Conservation (phyloP, 2,888 invertebrate species). For the Lucinisca nassula region DNA sequence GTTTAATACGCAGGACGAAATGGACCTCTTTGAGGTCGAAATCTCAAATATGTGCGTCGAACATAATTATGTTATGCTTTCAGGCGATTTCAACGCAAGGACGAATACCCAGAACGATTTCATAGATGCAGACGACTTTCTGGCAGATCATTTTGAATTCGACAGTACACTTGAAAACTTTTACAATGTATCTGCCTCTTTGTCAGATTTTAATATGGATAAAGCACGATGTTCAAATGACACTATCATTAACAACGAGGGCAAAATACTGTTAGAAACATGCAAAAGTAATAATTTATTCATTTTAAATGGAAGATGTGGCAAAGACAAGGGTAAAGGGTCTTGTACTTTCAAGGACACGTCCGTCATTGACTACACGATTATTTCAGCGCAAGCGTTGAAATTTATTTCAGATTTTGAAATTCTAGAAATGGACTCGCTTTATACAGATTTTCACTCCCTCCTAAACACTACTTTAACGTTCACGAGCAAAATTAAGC, state of each 20-base stretch:
- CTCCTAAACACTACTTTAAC: background rate
- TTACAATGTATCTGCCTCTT: background rate
- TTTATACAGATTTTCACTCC: background rate
- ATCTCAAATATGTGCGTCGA: background rate
- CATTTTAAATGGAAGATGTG: constrained; percentile 5
- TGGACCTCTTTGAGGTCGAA: constrained; percentile 3
- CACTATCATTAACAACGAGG: background rate
- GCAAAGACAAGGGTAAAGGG: background rate
- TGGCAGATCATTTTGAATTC: constrained; percentile 8
- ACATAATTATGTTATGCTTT: constrained; percentile 10
- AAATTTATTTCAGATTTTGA: background rate
- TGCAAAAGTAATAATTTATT: constrained; percentile 10
- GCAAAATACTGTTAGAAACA: background rate
- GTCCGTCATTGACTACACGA: background rate
- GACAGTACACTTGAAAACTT: background rate
- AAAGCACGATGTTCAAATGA: background rate
- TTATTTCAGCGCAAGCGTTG: background rate
- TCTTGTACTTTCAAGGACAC: background rate
- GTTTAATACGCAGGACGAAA: constrained; percentile 16
- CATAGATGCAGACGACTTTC: constrained; percentile 4
- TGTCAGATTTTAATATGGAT: background rate
- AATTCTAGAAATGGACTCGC: background rate
- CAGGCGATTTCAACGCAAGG: no score
- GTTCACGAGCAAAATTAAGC: background rate
- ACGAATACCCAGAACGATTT: constrained; percentile 6